These are phyloP conservation scores for western clawed frog (Xenopus tropicalis) DNA, from an alignment of 2,113 vertebrate species.

Conservation along the genomic window DNA sequence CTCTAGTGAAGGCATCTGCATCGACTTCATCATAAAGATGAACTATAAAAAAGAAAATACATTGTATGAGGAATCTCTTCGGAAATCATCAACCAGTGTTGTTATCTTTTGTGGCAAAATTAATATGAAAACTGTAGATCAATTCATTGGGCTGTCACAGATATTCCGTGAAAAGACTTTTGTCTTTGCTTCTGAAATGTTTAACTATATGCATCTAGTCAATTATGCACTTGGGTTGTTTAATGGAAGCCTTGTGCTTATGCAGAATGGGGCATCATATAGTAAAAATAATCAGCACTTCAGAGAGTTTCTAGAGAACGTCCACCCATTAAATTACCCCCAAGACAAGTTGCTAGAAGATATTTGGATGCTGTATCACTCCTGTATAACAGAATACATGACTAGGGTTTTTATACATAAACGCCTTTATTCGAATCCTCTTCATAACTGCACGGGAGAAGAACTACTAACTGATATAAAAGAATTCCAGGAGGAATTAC, in stretches of 20 bases:
- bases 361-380: background rate
- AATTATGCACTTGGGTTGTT: background rate
- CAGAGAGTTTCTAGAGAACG: background rate
- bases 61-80: too few species aligned
- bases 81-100: background rate
- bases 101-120: slow-evolving; percentile 5
- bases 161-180: background rate
- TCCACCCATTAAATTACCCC: background rate
- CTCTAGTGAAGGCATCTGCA: background rate
- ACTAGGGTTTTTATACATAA: background rate
- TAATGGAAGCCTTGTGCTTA: slow-evolving; percentile 1
- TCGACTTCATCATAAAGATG: background rate
- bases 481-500: background rate
- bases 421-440: background rate
- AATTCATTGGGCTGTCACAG: background rate
- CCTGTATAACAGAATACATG: background rate
- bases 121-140: background rate
- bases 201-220: background rate
- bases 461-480: background rate
- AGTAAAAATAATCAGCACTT: background rate
- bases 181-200: background rate
- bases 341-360: slow-evolving; percentile 1
- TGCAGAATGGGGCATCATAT: background rate
- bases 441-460: background rate
- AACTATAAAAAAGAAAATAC: background rate